Base-by-base conservation (phyloP, 2,797 vertebrate genomes). In the Falco concolor region DNA sequence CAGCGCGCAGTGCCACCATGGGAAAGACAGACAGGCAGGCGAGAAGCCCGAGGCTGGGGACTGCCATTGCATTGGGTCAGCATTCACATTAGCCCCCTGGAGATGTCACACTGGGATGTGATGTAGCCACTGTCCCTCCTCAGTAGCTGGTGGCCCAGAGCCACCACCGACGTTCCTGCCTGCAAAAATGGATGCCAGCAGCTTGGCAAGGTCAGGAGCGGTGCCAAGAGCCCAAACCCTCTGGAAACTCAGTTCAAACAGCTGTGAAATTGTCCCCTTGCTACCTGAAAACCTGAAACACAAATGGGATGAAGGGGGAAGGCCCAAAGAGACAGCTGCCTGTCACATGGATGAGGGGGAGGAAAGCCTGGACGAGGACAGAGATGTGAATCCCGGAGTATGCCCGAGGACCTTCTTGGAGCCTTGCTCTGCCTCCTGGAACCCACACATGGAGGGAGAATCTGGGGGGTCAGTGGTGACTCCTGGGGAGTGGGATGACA, bases 1-100 rank as follows among this genome's bases (percentile, higher is more conserved):
- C 63, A 84, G 86, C 1, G 15, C 3, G 1, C 54, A 7, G 83
- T 84, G 73, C 69, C 40, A 0, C 93, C 88, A 27, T 18, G 44
- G 80, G 44, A 67, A 90, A 88, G 77, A 52, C 65, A 93, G 59
- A 38, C 86, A 40, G 50, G 74, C 83, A 63, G 47, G 54, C 3
- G 3, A 90, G 67, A 52, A 90, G 34, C 5, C 59, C 80, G 30
- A 74, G 70, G 44, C 63, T 68, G 49, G 56, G 47, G 47, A 47
- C 56, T 80, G 78, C 56, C 54, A 12, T 74, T 0, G 1, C 30
- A 4, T 8, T 6, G n/a, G 60, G 38, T 18, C 2, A 1, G 19
- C 3, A 1, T 56, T 67, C 8, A 1, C 28, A 13, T 45, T 18
- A 59, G 6, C 11, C 34, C 27, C 23, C 15, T 4, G 0, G 42